These are phyloP conservation scores for Stigmatopora argus DNA, from an alignment of 2,113 vertebrate species.

Conservation along the genomic window DNA sequence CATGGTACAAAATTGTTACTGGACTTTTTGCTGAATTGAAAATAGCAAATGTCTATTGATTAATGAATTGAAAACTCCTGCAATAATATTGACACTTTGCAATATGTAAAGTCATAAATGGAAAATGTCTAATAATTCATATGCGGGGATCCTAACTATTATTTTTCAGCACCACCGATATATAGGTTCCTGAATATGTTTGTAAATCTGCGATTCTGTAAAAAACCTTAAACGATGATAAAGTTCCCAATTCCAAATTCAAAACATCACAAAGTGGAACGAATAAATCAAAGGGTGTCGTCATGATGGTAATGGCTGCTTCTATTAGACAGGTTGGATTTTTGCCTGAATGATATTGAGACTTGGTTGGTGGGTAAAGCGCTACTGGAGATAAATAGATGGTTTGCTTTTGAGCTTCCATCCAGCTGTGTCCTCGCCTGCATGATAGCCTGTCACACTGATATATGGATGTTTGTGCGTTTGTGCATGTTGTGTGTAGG, in stretches of 20 bases:
- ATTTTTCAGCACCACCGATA: background rate
- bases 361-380: conserved; percentile 3
- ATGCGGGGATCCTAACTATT: background rate
- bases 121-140: background rate
- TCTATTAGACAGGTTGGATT: background rate
- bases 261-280: background rate
- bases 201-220: background rate
- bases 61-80: no score
- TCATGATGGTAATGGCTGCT: background rate
- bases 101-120: background rate
- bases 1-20: no score
- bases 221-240: background rate
- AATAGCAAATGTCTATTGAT: no score
- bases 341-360: conserved; percentile 10
- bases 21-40: no score
- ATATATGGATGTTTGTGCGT: conserved; percentile 1
- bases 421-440: conserved; percentile 28
- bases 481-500: conserved; percentile 4
- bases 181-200: background rate
- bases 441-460: conserved; percentile 40
- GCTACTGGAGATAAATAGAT: conserved; percentile 27
- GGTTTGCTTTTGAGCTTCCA: conserved; percentile 25
- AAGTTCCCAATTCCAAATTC: background rate
- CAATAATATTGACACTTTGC: background rate
- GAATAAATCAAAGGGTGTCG: background rate